Evolutionary conservation across 2,113 vertebrate species (phyloP).

Genomic region (Acanthochromis polyacanthus): DNA sequence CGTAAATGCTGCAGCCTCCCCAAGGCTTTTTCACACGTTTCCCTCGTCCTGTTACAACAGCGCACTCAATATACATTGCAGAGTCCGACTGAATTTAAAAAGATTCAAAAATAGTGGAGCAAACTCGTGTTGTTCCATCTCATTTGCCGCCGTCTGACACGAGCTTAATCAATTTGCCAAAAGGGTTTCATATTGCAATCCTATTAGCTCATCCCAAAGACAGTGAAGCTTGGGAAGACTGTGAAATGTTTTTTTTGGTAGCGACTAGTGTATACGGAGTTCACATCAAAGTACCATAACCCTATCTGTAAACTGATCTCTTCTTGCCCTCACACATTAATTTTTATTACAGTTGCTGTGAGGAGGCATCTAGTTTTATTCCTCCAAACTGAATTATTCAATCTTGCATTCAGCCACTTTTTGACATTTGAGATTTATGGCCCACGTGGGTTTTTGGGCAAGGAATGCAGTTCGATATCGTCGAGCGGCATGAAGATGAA

Average conservation of each 20-base stretch:
- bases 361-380: slow-evolving; percentile 21
- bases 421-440: slow-evolving; percentile 78
- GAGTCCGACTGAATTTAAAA: slow-evolving; percentile 56
- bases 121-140: slow-evolving; percentile 53
- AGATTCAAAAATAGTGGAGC: slow-evolving; percentile 46
- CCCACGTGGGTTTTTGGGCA: slow-evolving; percentile 56
- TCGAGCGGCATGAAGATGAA: slow-evolving; percentile 72
- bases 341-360: slow-evolving; percentile 42
- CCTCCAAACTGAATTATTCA: slow-evolving; percentile 75
- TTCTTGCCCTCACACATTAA: slow-evolving; percentile 44
- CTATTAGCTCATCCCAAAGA: slow-evolving; percentile 57
- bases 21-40: slow-evolving; percentile 53
- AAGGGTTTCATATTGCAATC: slow-evolving; percentile 53
- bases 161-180: slow-evolving; percentile 63
- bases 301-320: slow-evolving; percentile 41
- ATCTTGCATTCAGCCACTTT: slow-evolving; percentile 63
- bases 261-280: slow-evolving; percentile 29
- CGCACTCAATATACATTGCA: slow-evolving; percentile 35
- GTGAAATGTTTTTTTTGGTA: slow-evolving; percentile 56
- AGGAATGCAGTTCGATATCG: slow-evolving; percentile 71
- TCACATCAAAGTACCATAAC: slow-evolving; percentile 46
- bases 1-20: slow-evolving; percentile 58
- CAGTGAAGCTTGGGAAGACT: slow-evolving; percentile 29
- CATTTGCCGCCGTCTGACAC: slow-evolving; percentile 55
- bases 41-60: slow-evolving; percentile 42